Percentiles rank a stretch among this genome's conserved stretches.
Conservation (phyloP, 1,140 invertebrate genomes). For the Scaptodrosophila lebanonensis region DNA sequence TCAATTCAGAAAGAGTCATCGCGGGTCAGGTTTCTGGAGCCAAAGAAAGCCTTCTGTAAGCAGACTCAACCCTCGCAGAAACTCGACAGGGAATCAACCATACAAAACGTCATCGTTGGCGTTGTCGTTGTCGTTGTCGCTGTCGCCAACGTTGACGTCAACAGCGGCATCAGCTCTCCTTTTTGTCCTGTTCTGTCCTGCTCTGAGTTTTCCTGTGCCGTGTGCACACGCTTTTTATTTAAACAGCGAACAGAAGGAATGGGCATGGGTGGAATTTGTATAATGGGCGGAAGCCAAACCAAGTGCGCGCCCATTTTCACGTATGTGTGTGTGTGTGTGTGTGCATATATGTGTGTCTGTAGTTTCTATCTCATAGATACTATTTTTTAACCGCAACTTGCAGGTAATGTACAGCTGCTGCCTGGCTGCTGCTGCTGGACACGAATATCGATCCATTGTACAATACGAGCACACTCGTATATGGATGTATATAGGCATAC, state of each 20-base stretch:
- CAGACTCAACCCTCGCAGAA: too few relatives aligned
- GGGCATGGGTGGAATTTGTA: constrained; percentile 16
- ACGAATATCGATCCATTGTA: constrained; percentile 50
- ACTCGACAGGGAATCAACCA: too few relatives aligned
- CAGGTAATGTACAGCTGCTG: constrained; percentile 41
- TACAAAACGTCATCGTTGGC: too few relatives aligned
- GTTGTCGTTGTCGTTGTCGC: background rate
- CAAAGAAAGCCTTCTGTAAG: too few relatives aligned
- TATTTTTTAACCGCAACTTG: constrained; percentile 37
- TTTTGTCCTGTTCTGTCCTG: background rate
- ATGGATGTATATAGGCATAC: background rate
- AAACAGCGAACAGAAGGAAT: constrained; percentile 15
- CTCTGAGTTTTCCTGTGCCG: constrained; percentile 18
- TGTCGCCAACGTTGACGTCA: constrained; percentile 4
- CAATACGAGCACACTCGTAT: background rate
- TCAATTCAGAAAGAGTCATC: too few relatives aligned
- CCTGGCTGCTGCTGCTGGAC: constrained; percentile 57
- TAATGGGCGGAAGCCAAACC: constrained; percentile 47
- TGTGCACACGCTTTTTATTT: constrained; percentile 48
- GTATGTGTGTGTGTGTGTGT: constrained; percentile 15
- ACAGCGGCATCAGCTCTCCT: background rate
- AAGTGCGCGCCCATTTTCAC: constrained; percentile 10
- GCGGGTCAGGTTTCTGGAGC: too few relatives aligned
- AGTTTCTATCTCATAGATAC: constrained; percentile 56
- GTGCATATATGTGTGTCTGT: constrained; percentile 2